phyloP scores from a whole-genome alignment of 2,797 vertebrate genomes.

The Dicrostonyx torquatus region DNA sequence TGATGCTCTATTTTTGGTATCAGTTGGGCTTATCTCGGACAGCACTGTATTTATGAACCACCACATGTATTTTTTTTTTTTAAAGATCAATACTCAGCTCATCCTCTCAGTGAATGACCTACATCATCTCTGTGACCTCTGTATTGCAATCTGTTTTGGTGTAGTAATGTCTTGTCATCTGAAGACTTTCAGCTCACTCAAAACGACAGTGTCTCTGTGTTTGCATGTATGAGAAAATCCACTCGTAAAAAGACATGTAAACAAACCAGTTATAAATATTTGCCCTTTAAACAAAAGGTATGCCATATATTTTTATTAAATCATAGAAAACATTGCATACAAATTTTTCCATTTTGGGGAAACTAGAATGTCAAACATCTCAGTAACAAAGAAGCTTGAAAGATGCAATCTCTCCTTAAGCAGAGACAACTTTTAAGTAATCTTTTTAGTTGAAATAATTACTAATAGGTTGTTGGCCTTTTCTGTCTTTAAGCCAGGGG shows the following conservation, averaged over 20 bases:
- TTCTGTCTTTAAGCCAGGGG: slow-evolving; percentile 66
- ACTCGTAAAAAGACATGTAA: neutral
- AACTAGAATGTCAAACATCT: slow-evolving; percentile 82
- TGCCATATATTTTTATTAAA: slow-evolving; percentile 88
- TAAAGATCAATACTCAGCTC: slow-evolving; percentile 24
- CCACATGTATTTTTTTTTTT: slow-evolving; percentile 43
- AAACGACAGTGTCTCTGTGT: neutral
- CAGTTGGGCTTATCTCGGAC: neutral
- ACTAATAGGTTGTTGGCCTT: slow-evolving; percentile 75
- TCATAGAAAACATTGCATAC: slow-evolving; percentile 89
- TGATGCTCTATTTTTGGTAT: neutral
- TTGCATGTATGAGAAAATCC: no score
- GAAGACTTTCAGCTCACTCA: neutral
- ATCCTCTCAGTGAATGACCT: slow-evolving; percentile 41
- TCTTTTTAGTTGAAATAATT: slow-evolving; percentile 80
- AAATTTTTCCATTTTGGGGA: slow-evolving; percentile 82
- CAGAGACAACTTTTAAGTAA: slow-evolving; percentile 77
- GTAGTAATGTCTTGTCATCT: neutral
- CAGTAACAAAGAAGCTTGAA: slow-evolving; percentile 79
- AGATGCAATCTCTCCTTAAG: slow-evolving; percentile 78
- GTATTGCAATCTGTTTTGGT: neutral
- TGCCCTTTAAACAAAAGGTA: slow-evolving; percentile 80
- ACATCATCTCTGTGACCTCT: slow-evolving; percentile 64
- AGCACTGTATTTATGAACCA: slow-evolving; percentile 22
- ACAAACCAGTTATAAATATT: slow-evolving; percentile 54